phyloP scores from a whole-genome alignment of 2,113 vertebrate species.

The Irena cyanogastra region DNA sequence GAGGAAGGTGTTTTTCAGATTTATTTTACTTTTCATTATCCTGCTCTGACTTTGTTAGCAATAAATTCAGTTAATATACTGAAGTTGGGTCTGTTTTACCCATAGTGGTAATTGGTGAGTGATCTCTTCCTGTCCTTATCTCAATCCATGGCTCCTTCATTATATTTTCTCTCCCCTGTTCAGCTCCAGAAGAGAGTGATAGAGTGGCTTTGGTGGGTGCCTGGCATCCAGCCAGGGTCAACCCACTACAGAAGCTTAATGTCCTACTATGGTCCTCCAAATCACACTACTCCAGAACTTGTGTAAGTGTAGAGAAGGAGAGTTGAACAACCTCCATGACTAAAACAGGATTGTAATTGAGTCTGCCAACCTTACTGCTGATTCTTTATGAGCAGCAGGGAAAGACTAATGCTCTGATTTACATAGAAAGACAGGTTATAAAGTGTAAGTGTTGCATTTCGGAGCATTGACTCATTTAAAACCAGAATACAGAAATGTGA shows the following conservation, averaged over 20 bases:
- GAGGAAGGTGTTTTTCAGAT: not conserved
- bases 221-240: not conserved
- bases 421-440: not conserved
- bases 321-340: not conserved
- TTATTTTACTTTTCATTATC: not conserved
- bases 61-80: not conserved
- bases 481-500: not conserved
- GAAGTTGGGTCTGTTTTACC: not conserved
- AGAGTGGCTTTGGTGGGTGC: not conserved
- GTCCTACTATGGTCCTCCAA: not conserved
- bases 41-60: not conserved
- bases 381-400: not conserved
- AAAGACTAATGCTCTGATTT: not conserved
- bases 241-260: not conserved
- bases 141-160: not conserved
- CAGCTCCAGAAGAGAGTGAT: not conserved
- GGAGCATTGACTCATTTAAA: not conserved
- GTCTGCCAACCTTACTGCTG: not conserved
- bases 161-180: not conserved
- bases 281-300: not conserved
- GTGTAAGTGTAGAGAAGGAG: not conserved
- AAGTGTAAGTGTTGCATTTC: not conserved
- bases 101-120: not conserved
- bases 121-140: not conserved
- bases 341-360: not conserved